Conservation (phyloP, 2,797 vertebrate species). For the Spinus pinus region DNA sequence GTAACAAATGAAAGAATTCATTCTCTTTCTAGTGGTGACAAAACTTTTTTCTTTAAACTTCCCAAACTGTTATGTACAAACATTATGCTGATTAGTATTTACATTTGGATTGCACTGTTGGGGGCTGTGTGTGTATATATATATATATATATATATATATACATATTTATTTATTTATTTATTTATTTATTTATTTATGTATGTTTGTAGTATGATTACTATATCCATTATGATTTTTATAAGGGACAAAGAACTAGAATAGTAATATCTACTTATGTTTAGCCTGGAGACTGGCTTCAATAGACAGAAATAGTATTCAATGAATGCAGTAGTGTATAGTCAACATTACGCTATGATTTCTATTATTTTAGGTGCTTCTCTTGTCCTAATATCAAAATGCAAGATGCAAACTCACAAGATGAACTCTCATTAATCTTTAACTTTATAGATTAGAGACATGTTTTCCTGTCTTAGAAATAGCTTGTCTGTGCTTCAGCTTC, state of each 20-base stretch:
- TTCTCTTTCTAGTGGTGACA: not conserved
- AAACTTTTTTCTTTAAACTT: not conserved
- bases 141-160: too few species aligned
- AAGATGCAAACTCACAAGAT: not conserved
- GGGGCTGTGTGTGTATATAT: not conserved
- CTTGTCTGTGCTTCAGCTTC: not conserved
- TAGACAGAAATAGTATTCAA: not conserved
- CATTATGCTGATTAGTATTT: not conserved
- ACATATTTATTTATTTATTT: too few species aligned
- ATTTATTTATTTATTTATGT: not conserved
- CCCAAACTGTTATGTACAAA: accelerated
- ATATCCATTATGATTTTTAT: not conserved
- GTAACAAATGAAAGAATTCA: not conserved
- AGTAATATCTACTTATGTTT: not conserved
- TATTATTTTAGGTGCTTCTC: not conserved
- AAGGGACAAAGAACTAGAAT: not conserved
- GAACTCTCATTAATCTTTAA: not conserved
- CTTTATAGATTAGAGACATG: not conserved
- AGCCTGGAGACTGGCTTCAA: not conserved
- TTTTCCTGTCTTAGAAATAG: not conserved
- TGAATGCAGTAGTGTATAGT: not conserved
- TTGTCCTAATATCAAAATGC: not conserved
- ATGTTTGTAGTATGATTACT: not conserved
- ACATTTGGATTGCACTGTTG: not conserved
- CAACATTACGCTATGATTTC: not conserved